A percentile compares a stretch with the other conserved stretches of the same genome.
Evolutionary conservation across 2,888 invertebrate genomes (phyloP).

Genomic region (Glaucopsyche alexis): DNA sequence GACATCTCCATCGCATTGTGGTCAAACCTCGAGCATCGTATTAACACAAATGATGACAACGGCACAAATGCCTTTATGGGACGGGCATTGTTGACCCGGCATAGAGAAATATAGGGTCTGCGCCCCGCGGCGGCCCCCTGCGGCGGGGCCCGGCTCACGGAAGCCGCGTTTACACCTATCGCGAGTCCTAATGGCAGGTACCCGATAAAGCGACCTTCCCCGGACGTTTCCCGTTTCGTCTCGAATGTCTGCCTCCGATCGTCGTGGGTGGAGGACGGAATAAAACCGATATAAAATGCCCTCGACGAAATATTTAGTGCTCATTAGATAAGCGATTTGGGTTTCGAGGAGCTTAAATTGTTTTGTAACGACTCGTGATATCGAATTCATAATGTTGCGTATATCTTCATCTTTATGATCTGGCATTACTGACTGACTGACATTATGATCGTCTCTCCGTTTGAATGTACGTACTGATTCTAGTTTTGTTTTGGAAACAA

Average conservation of each 20-base stretch:
- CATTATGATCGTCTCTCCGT: not conserved
- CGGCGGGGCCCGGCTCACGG: constrained; percentile 70
- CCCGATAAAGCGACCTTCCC: constrained; percentile 71
- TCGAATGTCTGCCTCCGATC: constrained; percentile 64
- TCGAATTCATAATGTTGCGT: constrained; percentile 44
- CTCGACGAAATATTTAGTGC: constrained; percentile 78
- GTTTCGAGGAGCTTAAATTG: constrained; percentile 73
- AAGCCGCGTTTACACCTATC: constrained; percentile 77
- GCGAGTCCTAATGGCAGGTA: constrained; percentile 76
- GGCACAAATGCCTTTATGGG: constrained; percentile 69
- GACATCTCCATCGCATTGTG: constrained; percentile 75
- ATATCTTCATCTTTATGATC: constrained; percentile 37
- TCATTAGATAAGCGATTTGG: constrained; percentile 79
- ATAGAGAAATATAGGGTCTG: constrained; percentile 74
- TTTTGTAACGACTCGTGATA: constrained; percentile 62
- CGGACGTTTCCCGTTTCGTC: constrained; percentile 76
- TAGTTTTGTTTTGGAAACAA: constrained; percentile 75
- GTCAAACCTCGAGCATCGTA: constrained; percentile 78
- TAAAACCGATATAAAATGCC: constrained; percentile 76
- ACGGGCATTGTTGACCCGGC: constrained; percentile 66
- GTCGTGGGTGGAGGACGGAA: constrained; percentile 77
- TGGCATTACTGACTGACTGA: no score
- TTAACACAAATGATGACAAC: constrained; percentile 79
- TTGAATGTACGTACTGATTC: constrained; percentile 56
- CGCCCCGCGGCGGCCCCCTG: constrained; percentile 68